Conservation (phyloP, 2,888 invertebrate species). For the Conchocele bisecta region DNA sequence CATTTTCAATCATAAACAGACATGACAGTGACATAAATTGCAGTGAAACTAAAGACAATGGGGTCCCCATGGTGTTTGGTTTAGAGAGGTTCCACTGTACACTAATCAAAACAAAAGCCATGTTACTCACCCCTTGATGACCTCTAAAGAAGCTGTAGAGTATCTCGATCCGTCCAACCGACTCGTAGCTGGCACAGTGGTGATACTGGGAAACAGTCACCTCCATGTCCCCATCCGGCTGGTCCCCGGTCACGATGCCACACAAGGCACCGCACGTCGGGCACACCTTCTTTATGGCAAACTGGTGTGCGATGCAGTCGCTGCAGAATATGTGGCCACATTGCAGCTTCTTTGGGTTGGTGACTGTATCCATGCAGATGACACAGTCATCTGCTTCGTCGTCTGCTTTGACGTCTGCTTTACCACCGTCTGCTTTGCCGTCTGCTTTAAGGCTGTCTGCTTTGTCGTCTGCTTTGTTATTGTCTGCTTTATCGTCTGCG, state of each 20-base stretch:
- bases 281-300: conserved; percentile 51
- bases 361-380: conserved; percentile 54
- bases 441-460: too few species aligned
- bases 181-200: conserved; percentile 44
- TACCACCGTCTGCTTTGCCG: too few species aligned
- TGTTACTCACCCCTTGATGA: conserved; percentile 66
- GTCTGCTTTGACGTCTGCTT: too few species aligned
- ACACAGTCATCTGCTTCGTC: conserved; percentile 41
- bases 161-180: conserved; percentile 55
- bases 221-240: conserved; percentile 59
- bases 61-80: too few species aligned
- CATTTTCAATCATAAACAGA: too few species aligned
- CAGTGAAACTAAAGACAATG: too few species aligned
- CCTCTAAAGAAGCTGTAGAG: conserved; percentile 77
- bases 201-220: not conserved
- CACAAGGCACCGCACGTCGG: conserved; percentile 83
- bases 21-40: too few species aligned
- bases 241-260: conserved; percentile 58
- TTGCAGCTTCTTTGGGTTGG: conserved; percentile 33
- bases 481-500: too few species aligned
- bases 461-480: too few species aligned
- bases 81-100: too few species aligned
- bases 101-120: too few species aligned
- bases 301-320: conserved; percentile 54
- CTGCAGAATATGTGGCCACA: conserved; percentile 58